Conservation (phyloP, 2,888 invertebrate species). For the Calliphora vomitoria region DNA sequence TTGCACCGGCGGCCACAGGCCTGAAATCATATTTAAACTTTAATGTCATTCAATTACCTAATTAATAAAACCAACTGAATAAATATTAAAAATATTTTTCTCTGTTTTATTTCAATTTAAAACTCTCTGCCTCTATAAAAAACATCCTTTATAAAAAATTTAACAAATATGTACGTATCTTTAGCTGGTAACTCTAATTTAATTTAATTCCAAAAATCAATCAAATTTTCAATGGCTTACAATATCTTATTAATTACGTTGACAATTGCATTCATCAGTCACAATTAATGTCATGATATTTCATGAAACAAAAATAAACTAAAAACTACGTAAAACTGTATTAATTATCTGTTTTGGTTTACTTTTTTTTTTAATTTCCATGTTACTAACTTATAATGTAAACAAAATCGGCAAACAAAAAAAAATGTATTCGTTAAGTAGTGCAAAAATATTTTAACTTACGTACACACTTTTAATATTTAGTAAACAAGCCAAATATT, state of each 20-base stretch:
- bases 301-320: constrained; percentile 29
- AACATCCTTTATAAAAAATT: too few relatives aligned
- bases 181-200: too few relatives aligned
- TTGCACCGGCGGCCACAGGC: too few relatives aligned
- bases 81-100: too few relatives aligned
- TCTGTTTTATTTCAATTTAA: too few relatives aligned
- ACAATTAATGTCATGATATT: constrained; percentile 76
- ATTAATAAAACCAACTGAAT: too few relatives aligned
- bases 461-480: background rate
- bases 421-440: constrained; percentile 7
- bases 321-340: constrained; percentile 26
- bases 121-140: too few relatives aligned
- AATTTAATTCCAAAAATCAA: background rate
- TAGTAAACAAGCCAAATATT: background rate
- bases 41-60: too few relatives aligned
- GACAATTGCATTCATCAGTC: constrained; percentile 75
- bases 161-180: too few relatives aligned
- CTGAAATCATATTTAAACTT: too few relatives aligned
- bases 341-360: constrained; percentile 33
- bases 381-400: constrained; percentile 14
- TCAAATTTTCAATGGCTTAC: background rate
- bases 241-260: constrained; percentile 3
- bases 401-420: background rate
- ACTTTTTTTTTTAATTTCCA: background rate
- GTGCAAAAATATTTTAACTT: background rate